These are phyloP conservation scores for Alces alces DNA, from an alignment of 2,113 vertebrate genomes.

Conservation along the genomic window DNA sequence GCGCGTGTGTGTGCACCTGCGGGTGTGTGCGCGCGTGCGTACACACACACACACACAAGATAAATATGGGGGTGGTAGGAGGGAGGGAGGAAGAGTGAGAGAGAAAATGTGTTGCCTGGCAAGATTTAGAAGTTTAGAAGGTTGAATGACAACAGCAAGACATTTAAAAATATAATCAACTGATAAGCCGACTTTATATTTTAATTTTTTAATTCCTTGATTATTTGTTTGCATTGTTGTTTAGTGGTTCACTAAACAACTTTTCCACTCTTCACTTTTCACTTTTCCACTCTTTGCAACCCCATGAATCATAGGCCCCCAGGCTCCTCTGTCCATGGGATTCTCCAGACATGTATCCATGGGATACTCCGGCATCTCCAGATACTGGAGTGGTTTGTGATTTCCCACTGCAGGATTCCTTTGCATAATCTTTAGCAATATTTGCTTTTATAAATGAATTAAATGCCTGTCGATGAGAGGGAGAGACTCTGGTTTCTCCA, in stretches of 20 bases:
- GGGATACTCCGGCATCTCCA: neutral
- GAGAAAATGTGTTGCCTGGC: neutral
- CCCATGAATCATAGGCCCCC: neutral
- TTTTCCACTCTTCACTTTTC: neutral
- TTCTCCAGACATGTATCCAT: neutral
- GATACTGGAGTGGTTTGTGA: neutral
- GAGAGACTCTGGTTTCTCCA: neutral
- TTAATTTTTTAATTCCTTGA: too few species aligned
- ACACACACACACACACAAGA: neutral
- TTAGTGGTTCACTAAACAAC: neutral
- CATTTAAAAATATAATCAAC: neutral
- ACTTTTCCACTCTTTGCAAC: neutral
- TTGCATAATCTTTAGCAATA: neutral
- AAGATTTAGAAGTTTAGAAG: neutral
- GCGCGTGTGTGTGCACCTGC: accelerated
- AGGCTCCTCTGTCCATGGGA: neutral
- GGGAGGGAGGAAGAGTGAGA: neutral
- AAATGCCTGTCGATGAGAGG: neutral
- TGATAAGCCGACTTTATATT: neutral
- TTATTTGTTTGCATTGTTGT: neutral
- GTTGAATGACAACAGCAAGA: neutral
- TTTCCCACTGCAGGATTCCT: neutral
- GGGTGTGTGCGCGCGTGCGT: accelerated
- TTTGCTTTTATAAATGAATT: neutral
- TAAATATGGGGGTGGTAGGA: neutral